Evolutionary conservation across 2,113 vertebrate species (phyloP), one percentile per base, ranked within the genome.

Genomic region (Lophotis ruficrista): DNA sequence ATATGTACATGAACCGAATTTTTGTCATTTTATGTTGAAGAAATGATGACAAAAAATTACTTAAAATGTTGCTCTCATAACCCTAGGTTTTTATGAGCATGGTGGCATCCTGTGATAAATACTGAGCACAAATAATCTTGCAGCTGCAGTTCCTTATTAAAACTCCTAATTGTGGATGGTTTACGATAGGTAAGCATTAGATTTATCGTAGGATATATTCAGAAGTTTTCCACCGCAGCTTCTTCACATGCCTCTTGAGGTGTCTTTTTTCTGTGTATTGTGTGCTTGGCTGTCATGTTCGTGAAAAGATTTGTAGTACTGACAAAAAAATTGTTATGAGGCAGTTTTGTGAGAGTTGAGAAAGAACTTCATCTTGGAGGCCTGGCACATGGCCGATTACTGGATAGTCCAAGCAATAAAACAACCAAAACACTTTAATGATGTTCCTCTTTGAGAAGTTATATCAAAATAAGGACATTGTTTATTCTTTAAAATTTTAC

Each of bases 41-140:
- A 87, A 90, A 56, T 41, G 1, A 47, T 62, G 14, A 15, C 3
- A 43, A 90, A 85, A 72, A 65, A 41, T 22, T 6, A 47, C 57
- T 83, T 69, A 35, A 23, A 10, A 25, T 38, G 17, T 53, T 93
- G 38, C 25, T 62, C 23, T 71, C 50, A 62, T 90, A 94, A 80
- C 18, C 94, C 80, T 51, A 28, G 66, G 90, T 90, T 97, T 98
- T 96, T 96, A 83, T 83, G 94, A 95, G 62, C 57, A 23, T 53
- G 38, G 47, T 77, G 28, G 70, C 97, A 97, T 91, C 38, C 73
- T 93, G 10, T 96, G 97, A 97, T 97, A 98, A 97, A 97, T 94
- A 92, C 73, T 31, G 15, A 61, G 89, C 89, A 75, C 77, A 94
- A 96, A 45, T 96, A 97, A 94, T 92, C 94, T 97, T 96, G 93